Base-by-base conservation (phyloP, 2,888 invertebrate species). In the Tinea pellionella region DNA sequence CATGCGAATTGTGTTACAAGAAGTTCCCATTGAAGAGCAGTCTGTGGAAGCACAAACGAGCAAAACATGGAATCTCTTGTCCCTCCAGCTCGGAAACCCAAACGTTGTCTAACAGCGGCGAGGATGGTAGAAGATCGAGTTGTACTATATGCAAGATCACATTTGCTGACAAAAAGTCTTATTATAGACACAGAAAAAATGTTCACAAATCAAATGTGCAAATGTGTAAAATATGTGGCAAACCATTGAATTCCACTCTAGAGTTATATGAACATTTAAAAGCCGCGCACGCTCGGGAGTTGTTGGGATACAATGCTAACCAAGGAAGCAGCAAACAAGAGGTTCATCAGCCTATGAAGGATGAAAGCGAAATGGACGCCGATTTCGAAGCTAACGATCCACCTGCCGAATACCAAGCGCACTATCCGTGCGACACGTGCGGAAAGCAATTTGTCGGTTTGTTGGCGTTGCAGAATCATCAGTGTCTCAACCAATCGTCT, bases 141-240 rank as follows among this genome's bases (percentile, higher is more conserved):
- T 92, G 92, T 67, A 86, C 88, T 1, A 87, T 89, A 42, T 92
- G 92, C 69, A 88, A 89, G 65, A 86, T 89, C 59, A 88, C 88
- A 12, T 92, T 92, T 69, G 80, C 85, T 1, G 89, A 88, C 61
- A 89, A 90, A 64, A 89, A 90, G 47, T 88, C 89, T 9, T 90
- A 89, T 63, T 89, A 90, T 59, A 85, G 89, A 0, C 92, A 92
- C 64, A 77, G 90, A 63, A 89, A 89, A 68, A 85, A 82, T 61
- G 87, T 89, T 29, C 90, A 89, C 68, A 88, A 84, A 66, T 80
- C 84, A 6, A 72, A 83, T 37, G 73, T 85, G 62, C 89, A 89
- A 66, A 88, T 89, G 71, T 92, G 92, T 66, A 89, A 89, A 64
- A 87, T 91, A 59, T 92, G 92, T 65, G 90, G 90, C 1, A 90